Conservation (phyloP, 1,140 invertebrate genomes). For the Megalonaias nervosa region DNA sequence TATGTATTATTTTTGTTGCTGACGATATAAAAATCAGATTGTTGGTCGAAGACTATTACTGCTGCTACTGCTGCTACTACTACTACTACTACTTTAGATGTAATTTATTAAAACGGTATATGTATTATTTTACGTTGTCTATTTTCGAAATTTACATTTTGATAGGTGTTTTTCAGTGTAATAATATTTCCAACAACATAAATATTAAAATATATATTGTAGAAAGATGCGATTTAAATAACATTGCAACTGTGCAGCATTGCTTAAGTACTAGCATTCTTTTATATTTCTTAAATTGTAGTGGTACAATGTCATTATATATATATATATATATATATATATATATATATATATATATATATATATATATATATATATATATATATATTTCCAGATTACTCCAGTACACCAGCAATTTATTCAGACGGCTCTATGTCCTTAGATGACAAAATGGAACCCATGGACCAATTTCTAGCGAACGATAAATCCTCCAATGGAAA, state of each 20-base stretch:
- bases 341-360: not conserved
- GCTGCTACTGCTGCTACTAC: not conserved
- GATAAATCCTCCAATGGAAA: constrained; percentile 31
- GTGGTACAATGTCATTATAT: no score
- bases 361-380: not conserved
- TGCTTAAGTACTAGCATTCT: no score
- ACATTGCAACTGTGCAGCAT: no score
- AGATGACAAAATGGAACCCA: constrained; percentile 37
- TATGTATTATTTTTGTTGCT: not conserved
- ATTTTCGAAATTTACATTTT: no score
- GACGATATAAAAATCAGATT: not conserved
- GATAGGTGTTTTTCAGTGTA: no score
- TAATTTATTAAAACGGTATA: no score
- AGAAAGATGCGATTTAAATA: no score
- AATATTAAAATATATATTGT: no score
- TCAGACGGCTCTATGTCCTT: constrained; percentile 25
- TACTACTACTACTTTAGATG: not conserved
- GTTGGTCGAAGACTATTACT: not conserved
- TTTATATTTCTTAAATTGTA: no score
- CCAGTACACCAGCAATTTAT: constrained; percentile 27
- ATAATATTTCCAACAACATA: no score
- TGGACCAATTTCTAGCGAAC: constrained; percentile 38
- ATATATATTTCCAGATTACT: constrained; percentile 33
- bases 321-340: not conserved
- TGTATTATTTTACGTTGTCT: no score